Evolutionary conservation across 2,888 invertebrate species (phyloP), one percentile per base, ranked within the genome.

Genomic region (Hyppa rectilinea): DNA sequence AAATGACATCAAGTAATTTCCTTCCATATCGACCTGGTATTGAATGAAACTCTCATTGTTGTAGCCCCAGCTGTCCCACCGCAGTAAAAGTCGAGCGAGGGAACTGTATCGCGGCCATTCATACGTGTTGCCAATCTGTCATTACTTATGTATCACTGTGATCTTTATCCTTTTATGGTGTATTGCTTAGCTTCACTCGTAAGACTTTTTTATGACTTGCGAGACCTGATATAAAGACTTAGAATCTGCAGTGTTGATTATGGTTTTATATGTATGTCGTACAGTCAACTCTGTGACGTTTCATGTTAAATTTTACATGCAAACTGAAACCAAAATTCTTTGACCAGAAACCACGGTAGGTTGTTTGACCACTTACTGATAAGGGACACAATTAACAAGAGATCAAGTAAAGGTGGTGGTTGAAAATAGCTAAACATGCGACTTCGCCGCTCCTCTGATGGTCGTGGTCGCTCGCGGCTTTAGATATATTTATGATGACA

Each of bases 71-170:
- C 63, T 49, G 67, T 81, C 62, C 49, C 73, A 78, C 59, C 55
- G 68, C 20, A 45, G 78, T 53, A 73, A 73, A 79, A 80, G 69
- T 81, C 81, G 78, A 40, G 62, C 81, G 78, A 81, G 80, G 81
- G 80, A 80, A 81, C 64, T 81, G 53, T 65, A 50, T 62, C 79
- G 73, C 40, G 45, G 23, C 40, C 63, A 73, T 66, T 81, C 73
- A 78, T 56, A 64, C 60, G 36, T 5, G 67, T 63, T 71, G 58
- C 62, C 64, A 77, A 71, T 76, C 55, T 63, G 60, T 63, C 63
- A 63, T 77, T 62, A 63, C 45, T 55, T 17, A n/a, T 31, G 55
- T 59, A 60, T 63, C 38, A 50, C 38, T 55, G 58, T 53, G 63
- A 64, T 75, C 40, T 55, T 63, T 69, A 52, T 76, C 71, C 58